Evolutionary conservation across 2,113 vertebrate species (phyloP).

Genomic region (Bombycilla garrulus): DNA sequence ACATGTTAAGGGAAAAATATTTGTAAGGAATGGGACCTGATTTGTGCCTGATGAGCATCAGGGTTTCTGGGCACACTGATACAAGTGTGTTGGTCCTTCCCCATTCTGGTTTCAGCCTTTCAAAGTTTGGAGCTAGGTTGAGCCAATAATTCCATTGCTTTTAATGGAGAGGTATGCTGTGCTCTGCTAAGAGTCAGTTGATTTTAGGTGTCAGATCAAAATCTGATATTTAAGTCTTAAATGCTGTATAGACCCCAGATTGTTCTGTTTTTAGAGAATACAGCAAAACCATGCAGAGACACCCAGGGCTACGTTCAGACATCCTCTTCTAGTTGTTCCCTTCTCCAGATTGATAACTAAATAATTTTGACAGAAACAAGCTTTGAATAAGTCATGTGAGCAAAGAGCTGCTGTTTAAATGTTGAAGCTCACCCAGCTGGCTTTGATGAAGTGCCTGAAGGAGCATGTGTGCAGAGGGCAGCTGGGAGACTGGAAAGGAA

Average conservation of each 20-base stretch:
- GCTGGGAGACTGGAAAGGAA: background rate
- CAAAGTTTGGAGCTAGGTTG: background rate
- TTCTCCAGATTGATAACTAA: background rate
- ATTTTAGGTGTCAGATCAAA: background rate
- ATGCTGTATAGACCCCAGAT: background rate
- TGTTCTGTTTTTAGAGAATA: background rate
- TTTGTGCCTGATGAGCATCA: background rate
- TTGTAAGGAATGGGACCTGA: background rate
- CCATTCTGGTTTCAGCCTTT: background rate
- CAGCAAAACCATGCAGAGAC: background rate
- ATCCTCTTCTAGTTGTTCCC: background rate
- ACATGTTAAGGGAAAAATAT: background rate
- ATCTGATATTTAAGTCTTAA: background rate
- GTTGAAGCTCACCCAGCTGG: background rate
- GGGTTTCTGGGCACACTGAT: background rate
- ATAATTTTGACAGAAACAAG: too few relatives aligned
- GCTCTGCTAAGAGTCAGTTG: background rate
- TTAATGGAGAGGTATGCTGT: background rate
- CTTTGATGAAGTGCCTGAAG: background rate
- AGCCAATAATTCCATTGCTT: background rate
- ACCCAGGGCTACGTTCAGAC: background rate
- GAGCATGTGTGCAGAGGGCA: background rate
- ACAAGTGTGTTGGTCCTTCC: fast-evolving
- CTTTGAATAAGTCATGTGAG: too few relatives aligned
- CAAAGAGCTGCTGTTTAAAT: background rate